phyloP scores from a whole-genome alignment of 2,888 invertebrate species.

The Nowickia ferox region DNA sequence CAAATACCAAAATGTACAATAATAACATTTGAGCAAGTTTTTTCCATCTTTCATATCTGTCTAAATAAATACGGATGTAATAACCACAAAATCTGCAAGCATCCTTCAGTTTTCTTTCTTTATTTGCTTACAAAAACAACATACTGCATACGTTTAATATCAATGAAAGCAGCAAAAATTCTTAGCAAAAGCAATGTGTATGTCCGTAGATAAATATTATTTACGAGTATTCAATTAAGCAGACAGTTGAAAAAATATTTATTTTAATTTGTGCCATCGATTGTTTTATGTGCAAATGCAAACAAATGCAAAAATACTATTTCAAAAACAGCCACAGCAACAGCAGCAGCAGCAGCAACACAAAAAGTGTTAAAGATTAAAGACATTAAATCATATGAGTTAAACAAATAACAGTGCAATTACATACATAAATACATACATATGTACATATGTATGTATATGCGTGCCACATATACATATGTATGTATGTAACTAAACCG shows the following conservation, averaged over 20 bases:
- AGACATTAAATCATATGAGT: background rate
- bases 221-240: slow-evolving; percentile 49
- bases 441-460: too few species aligned
- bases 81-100: background rate
- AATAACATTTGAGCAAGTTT: background rate
- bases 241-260: slow-evolving; percentile 68
- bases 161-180: slow-evolving; percentile 26
- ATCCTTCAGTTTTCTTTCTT: slow-evolving; percentile 25
- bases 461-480: too few species aligned
- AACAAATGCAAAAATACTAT: slow-evolving; percentile 63
- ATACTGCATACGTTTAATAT: slow-evolving; percentile 54
- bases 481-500: background rate
- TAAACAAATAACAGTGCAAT: background rate
- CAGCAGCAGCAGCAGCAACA: background rate
- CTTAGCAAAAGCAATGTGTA: slow-evolving; percentile 12
- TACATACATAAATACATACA: too few species aligned
- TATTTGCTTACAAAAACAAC: slow-evolving; percentile 29
- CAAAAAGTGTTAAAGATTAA: slow-evolving; percentile 35
- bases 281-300: slow-evolving; percentile 58
- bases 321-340: slow-evolving; percentile 3
- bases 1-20: too few species aligned
- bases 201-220: slow-evolving; percentile 38
- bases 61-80: slow-evolving; percentile 37
- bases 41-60: background rate
- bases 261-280: slow-evolving; percentile 53